Conservation (phyloP, 2,888 invertebrate genomes). For the Rambutsinella grinnellia region DNA sequence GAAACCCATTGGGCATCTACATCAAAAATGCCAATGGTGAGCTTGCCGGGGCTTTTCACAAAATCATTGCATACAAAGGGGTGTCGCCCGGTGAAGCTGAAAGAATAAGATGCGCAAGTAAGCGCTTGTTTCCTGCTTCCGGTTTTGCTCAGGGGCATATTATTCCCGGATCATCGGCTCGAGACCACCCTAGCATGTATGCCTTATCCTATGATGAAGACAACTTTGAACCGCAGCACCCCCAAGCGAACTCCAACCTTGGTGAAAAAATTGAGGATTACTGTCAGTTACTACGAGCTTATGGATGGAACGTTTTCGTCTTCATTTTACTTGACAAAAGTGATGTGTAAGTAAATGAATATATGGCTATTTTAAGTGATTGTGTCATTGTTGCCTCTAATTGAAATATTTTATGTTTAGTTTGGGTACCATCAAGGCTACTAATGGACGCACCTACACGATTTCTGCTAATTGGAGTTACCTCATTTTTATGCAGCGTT, state of each 20-base stretch:
- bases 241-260: no score
- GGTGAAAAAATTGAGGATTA: no score
- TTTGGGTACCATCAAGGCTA: background rate
- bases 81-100: background rate
- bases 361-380: background rate
- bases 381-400: background rate
- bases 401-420: background rate
- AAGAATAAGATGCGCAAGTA: background rate
- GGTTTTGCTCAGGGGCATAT: background rate
- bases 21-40: background rate
- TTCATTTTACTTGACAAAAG: background rate
- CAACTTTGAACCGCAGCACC: no score
- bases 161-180: constrained; percentile 3
- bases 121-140: background rate
- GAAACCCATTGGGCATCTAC: background rate
- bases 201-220: no score
- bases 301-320: no score
- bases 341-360: background rate
- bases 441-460: background rate
- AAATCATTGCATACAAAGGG: background rate
- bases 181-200: background rate
- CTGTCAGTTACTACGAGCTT: no score
- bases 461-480: constrained; percentile 9
- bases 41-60: background rate
- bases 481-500: constrained; percentile 6